phyloP scores from a whole-genome alignment of 2,888 invertebrate genomes.

The Bombylius discolor region DNA sequence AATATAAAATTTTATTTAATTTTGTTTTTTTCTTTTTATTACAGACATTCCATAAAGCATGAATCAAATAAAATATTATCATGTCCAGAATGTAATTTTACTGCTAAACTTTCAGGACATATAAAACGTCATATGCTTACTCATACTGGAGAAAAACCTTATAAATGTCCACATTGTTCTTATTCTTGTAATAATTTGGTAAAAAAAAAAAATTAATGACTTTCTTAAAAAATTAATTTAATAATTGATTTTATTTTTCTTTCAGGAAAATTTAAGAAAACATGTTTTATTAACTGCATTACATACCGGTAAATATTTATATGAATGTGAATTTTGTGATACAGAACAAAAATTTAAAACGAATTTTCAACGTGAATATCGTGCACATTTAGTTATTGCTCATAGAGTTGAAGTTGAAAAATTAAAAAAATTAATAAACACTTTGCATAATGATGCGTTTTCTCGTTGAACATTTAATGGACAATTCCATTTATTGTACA shows the following conservation, averaged over 20 bases:
- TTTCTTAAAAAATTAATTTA: not conserved
- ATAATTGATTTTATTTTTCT: conserved; percentile 11
- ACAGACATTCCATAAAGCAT: conserved; percentile 25
- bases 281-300: conserved; percentile 68
- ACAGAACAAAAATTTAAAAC: conserved; percentile 19
- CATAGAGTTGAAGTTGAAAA: conserved; percentile 8
- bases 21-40: no score
- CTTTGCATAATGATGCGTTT: no score
- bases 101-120: conserved; percentile 51
- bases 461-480: no score
- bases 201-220: conserved; percentile 22
- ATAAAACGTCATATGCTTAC: conserved; percentile 65
- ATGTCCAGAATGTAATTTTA: conserved; percentile 59
- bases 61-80: conserved; percentile 38
- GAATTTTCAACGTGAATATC: conserved; percentile 28
- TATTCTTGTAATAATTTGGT: conserved; percentile 69
- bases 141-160: conserved; percentile 73
- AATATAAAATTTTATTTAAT: no score
- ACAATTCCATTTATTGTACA: no score
- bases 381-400: conserved; percentile 19
- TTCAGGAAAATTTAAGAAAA: conserved; percentile 75
- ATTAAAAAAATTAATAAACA: not conserved
- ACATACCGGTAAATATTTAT: conserved; percentile 65
- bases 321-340: conserved; percentile 58
- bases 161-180: conserved; percentile 69